Evolutionary conservation across 2,797 vertebrate species (phyloP), one percentile per base, ranked within the genome.

Genomic region (Aplochiton taeniatus): DNA sequence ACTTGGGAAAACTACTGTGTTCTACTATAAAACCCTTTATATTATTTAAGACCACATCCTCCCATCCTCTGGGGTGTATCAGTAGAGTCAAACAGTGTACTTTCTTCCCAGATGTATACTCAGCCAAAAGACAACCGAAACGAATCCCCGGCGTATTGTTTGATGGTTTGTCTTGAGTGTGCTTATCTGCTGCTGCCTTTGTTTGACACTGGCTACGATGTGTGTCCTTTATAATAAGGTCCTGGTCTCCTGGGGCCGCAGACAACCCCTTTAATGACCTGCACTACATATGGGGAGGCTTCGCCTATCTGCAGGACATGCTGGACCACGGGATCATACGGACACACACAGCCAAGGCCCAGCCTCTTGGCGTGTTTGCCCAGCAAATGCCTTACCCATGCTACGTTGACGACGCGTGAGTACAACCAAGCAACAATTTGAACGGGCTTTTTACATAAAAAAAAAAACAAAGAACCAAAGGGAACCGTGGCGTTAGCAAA

Each of bases 351-450:
- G 90, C 94, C 50, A 85, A 85, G 0, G 85, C 86, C 72, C 93
- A 93, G 78, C 92, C 91, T n/a, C 94, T 95, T 0, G 97, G 97
- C 0, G 92, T 99, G 70, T 98, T 93, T 14, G 77, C 92, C 57
- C 98, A 99, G 79, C 97, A 99, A 86, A 99, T 99, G 93, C 97
- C 97, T 0, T 99, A 98, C 65, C 98, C 97, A 0, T 99, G 97
- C 81, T 98, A 91, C 0, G 95, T 98, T 18, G 94, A 98, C 78
- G 98, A 99, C 62, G 87, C 73, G 98, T 99, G 87, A 90, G 97
- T 95, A 84, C 54, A 63, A 65, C n/a, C n/a, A 57, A 11, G 17
- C 54, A 4, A 31, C n/a, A 68, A 66, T 65, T 67, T 6, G 31
- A 31, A 64, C 59, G 61, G 70, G 17, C 66, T 58, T 74, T 31